Percentiles rank a stretch among this genome's conserved stretches.
These are phyloP conservation scores for Poecilia gillii DNA, from an alignment of 2,797 vertebrate species.

Conservation along the genomic window DNA sequence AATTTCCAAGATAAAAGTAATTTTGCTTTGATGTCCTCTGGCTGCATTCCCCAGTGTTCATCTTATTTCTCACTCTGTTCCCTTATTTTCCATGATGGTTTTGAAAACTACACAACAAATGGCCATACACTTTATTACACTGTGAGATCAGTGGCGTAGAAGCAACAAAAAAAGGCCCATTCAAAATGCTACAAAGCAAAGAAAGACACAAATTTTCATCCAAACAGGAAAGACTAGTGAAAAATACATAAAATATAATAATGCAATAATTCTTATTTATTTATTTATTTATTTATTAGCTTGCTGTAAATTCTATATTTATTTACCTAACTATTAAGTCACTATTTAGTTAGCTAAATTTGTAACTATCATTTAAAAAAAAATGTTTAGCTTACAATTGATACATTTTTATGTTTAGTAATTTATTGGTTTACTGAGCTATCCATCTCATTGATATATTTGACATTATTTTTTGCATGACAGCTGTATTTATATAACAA, in stretches of 20 bases:
- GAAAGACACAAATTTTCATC: not conserved
- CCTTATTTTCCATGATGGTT: too few relatives aligned
- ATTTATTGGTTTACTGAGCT: not conserved
- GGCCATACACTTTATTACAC: not conserved
- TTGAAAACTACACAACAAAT: not conserved
- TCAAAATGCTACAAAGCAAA: not conserved
- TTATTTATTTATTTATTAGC: not conserved
- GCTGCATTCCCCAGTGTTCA: not conserved
- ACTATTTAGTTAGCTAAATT: not conserved
- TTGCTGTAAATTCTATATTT: not conserved
- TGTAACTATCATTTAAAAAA: not conserved
- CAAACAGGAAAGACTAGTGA: not conserved
- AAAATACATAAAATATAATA: not conserved
- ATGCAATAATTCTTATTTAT: not conserved
- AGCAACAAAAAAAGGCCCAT: not conserved
- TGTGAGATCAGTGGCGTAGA: not conserved
- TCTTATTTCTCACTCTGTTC: not conserved
- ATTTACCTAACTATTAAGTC: not conserved
- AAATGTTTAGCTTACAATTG: not conserved
- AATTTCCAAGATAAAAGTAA: conserved; percentile 19
- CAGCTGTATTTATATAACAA: not conserved
- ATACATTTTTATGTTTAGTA: not conserved
- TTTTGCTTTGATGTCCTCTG: not conserved
- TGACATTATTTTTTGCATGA: not conserved
- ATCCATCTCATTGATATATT: too few relatives aligned